A percentile compares a stretch with the other conserved stretches of the same genome.
Conservation (phyloP, 2,113 vertebrate species). For the Cinclus cinclus region DNA sequence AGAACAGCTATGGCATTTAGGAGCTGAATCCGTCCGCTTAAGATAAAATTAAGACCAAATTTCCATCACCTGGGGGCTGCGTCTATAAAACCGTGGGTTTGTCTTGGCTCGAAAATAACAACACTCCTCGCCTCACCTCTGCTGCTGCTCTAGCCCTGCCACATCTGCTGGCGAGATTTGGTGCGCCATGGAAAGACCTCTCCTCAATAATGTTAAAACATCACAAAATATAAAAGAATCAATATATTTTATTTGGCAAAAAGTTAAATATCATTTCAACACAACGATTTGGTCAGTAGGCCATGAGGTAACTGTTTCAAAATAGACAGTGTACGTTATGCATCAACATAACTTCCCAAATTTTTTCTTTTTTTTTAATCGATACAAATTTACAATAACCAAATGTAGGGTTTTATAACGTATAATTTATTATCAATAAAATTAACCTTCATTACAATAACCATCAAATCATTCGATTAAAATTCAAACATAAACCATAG, state of each 20-base stretch:
- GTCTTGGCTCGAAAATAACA: not conserved
- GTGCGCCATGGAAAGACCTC: not conserved
- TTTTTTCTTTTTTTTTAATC: slow-evolving; percentile 41
- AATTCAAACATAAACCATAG: slow-evolving; percentile 80
- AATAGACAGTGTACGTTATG: slow-evolving; percentile 82
- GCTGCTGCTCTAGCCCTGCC: not conserved
- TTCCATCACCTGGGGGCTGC: not conserved
- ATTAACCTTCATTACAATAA: slow-evolving; percentile 80
- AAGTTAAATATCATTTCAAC: slow-evolving; percentile 91
- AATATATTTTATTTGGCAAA: slow-evolving; percentile 95
- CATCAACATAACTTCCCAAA: slow-evolving; percentile 67
- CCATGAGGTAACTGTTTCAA: slow-evolving; percentile 93
- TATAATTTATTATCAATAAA: slow-evolving; percentile 86
- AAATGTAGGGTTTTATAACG: slow-evolving; percentile 72
- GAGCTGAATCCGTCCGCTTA: not conserved
- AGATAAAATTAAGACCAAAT: not conserved
- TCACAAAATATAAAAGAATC: slow-evolving; percentile 74
- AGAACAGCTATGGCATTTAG: not conserved
- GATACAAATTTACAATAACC: slow-evolving; percentile 79
- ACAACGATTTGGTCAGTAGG: slow-evolving; percentile 88
- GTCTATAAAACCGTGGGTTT: not conserved
- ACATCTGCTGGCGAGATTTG: not conserved
- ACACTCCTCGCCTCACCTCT: not conserved
- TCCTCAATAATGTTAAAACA: slow-evolving; percentile 53
- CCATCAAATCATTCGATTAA: slow-evolving; percentile 71